Base-by-base conservation (phyloP, 2,113 vertebrate genomes). In the Pangasianodon gigas region DNA sequence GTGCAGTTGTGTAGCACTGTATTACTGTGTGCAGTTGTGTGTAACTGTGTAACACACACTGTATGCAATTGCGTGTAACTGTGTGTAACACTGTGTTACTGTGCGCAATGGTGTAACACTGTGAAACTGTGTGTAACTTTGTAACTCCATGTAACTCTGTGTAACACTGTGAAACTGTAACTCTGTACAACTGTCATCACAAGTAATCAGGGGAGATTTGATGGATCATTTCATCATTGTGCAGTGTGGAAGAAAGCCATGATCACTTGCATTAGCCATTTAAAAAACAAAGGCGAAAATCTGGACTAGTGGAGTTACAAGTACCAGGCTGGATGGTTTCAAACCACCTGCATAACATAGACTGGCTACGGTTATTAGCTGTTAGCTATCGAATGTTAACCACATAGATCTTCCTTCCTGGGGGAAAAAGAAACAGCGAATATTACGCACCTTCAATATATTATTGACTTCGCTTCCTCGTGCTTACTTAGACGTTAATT, bases 401-500 rank as follows among this genome's bases (percentile, higher is more conserved):
- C 65, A 51, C 19, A n/a, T 24, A 26, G 10, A 54, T 1, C 14
- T 19, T 44, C 6, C 18, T 16, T 9, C 7, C 4, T 13, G 54
- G 0, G 10, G 62, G 1, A 37, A 74, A 56, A 7, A 10, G 0
- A 74, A 13, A 51, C 4, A 85, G 11, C 1, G 24, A 46, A 37
- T 37, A 52, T 37, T 62, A 85, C 88, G 29, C 84, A 89, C 83
- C 89, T 84, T 41, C 6, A 32, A 26, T 58, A 8, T n/a, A 21
- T 14, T 37, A 32, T 0, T 18, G 8, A 2, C 5, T 24, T 56
- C 11, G 11, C 44, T n/a, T 77, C 82, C 11, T 2, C 6, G 54
- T 9, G 87, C 8, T 48, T 52, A 3, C 52, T 48, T 21, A 21
- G 29, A 48, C 21, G 2, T 5, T 16, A 24, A 32, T 10, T 0